These are phyloP conservation scores for Tetraneura akinire DNA, from an alignment of 1,140 invertebrate genomes.

Conservation along the genomic window DNA sequence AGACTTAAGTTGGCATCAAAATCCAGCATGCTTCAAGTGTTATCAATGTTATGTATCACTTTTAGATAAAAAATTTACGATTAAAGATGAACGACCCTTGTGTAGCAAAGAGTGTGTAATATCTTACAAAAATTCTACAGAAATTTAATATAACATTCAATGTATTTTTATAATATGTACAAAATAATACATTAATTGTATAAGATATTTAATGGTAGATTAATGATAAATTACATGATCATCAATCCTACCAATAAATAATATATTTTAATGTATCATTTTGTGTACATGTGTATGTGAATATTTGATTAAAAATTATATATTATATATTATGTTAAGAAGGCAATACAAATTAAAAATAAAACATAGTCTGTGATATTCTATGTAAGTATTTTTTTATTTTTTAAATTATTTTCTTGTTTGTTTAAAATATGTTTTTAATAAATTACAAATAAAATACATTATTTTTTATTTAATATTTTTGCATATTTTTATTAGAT, in stretches of 20 bases:
- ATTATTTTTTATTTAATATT: neutral
- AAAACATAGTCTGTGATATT: neutral
- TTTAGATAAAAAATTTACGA: constrained; percentile 67
- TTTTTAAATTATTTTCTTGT: neutral
- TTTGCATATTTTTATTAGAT: neutral
- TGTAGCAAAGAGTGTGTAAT: constrained; percentile 63
- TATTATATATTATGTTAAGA: neutral
- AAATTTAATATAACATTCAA: constrained; percentile 15
- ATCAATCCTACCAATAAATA: constrained; percentile 3
- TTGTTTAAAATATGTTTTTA: neutral
- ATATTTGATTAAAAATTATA: neutral
- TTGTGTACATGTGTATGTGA: neutral
- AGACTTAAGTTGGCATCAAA: constrained; percentile 77
- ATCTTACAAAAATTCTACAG: constrained; percentile 33
- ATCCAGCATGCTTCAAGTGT: constrained; percentile 74
- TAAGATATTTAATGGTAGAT: neutral
- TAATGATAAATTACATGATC: neutral
- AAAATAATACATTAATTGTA: neutral
- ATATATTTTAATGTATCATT: neutral
- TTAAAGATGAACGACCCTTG: constrained; percentile 68
- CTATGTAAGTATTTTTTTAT: neutral
- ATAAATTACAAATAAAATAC: neutral
- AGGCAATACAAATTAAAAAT: constrained; percentile 4
- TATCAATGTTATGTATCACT: constrained; percentile 72
- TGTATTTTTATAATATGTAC: neutral